phyloP scores from a whole-genome alignment of 2,797 vertebrate genomes.

The Molossus molossus region DNA sequence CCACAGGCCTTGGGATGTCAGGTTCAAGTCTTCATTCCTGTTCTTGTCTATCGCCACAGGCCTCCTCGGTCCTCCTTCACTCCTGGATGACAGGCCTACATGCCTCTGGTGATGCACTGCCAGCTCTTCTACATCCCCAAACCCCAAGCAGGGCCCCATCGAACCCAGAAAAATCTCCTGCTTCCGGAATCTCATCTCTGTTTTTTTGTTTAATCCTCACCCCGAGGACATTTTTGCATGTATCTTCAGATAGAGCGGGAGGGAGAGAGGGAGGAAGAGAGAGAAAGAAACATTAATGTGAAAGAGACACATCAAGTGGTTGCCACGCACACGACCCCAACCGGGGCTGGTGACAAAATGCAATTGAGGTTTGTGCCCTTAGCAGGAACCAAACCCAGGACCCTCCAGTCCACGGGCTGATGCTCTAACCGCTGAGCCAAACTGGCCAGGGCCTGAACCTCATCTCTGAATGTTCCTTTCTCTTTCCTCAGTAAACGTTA shows the following conservation, averaged over 20 bases:
- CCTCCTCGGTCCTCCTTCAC: neutral
- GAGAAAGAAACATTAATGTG: too few relatives aligned
- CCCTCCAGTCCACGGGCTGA: too few relatives aligned
- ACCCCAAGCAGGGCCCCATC: neutral
- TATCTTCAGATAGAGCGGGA: too few relatives aligned
- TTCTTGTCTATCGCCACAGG: accelerated
- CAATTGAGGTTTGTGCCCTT: too few relatives aligned
- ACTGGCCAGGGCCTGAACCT: neutral
- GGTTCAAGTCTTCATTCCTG: neutral
- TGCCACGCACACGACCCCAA: too few relatives aligned
- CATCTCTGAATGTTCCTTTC: neutral
- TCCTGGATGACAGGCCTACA: accelerated
- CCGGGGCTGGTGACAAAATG: too few relatives aligned
- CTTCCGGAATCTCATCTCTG: neutral
- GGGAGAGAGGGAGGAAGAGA: too few relatives aligned
- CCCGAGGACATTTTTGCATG: too few relatives aligned
- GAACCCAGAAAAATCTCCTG: neutral
- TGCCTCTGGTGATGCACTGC: neutral
- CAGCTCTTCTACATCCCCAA: accelerated
- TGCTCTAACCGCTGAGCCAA: too few relatives aligned
- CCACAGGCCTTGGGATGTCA: neutral
- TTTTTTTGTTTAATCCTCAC: too few relatives aligned
- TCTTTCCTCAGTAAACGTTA: neutral
- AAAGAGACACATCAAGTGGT: too few relatives aligned
- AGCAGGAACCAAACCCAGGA: too few relatives aligned